Conservation (phyloP, 2,888 invertebrate genomes). For the Koerneria pararmatus region DNA sequence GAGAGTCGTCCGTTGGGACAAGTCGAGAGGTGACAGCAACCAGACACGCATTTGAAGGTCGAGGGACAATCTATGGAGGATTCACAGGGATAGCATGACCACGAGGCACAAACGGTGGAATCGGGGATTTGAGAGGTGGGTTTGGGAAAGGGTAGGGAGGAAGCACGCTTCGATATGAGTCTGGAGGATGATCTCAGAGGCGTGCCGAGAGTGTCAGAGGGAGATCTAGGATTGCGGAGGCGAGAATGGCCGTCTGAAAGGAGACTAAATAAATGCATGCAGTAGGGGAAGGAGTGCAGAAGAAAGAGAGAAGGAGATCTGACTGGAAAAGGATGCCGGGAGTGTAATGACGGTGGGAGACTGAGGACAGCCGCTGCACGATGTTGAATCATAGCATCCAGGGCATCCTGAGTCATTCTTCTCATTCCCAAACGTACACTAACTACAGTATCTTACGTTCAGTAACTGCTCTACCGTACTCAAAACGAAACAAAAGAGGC, state of each 20-base stretch:
- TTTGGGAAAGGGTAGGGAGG: neutral
- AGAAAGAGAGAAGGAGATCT: neutral
- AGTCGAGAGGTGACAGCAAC: slow-evolving; percentile 36
- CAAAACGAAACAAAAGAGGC: too few species aligned
- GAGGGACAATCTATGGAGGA: slow-evolving; percentile 39
- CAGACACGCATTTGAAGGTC: slow-evolving; percentile 35
- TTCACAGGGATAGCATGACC: slow-evolving; percentile 22
- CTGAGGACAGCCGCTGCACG: slow-evolving; percentile 12
- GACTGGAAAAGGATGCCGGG: neutral
- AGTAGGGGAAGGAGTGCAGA: neutral
- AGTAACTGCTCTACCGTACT: too few species aligned
- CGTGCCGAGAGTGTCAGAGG: neutral
- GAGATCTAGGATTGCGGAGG: neutral
- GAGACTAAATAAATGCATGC: neutral
- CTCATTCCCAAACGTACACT: too few species aligned
- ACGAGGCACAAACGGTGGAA: neutral
- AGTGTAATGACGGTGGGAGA: neutral
- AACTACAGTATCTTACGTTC: too few species aligned
- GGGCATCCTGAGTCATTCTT: slow-evolving; percentile 8
- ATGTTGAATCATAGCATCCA: slow-evolving; percentile 8
- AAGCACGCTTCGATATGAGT: neutral
- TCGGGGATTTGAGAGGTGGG: neutral
- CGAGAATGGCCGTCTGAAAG: neutral
- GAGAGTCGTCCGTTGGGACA: slow-evolving; percentile 33
- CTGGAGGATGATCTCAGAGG: neutral